Conservation (phyloP, 2,113 vertebrate species). For the Aptenodytes forsteri region DNA sequence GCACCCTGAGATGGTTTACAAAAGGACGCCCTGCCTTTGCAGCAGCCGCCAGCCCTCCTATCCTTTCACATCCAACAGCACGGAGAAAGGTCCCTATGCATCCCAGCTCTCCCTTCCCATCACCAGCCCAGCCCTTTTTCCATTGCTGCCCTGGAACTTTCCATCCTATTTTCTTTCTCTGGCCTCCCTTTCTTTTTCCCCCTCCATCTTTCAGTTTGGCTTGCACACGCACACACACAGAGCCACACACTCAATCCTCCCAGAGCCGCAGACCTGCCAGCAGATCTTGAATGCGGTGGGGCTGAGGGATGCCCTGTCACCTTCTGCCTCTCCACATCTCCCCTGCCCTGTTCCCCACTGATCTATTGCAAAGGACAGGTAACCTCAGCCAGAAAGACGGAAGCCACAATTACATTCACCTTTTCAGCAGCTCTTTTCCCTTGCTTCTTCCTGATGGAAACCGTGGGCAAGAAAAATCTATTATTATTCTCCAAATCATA, state of each 20-base stretch:
- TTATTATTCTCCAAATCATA: conserved; percentile 66
- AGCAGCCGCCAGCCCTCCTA: neutral
- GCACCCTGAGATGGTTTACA: neutral
- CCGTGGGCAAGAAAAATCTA: conserved; percentile 58
- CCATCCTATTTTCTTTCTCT: neutral
- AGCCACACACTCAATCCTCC: neutral
- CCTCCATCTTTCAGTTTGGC: neutral
- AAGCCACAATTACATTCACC: conserved; percentile 33
- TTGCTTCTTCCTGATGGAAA: conserved; percentile 46
- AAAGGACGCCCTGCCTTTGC: neutral
- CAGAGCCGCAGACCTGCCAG: neutral
- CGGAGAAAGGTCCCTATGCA: neutral
- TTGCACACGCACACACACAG: neutral
- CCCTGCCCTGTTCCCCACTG: neutral
- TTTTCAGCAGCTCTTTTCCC: conserved; percentile 19
- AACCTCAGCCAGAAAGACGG: conserved; percentile 43
- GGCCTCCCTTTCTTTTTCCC: neutral
- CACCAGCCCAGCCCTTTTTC: neutral
- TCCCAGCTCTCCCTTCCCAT: neutral
- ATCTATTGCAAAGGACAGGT: conserved; percentile 10
- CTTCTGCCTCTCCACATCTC: neutral
- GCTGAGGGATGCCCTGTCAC: conserved; percentile 36
- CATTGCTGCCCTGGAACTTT: neutral
- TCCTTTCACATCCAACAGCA: neutral
- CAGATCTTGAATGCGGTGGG: neutral